phyloP scores from a whole-genome alignment of 2,888 invertebrate genomes.

The Hecatera dysodea region DNA sequence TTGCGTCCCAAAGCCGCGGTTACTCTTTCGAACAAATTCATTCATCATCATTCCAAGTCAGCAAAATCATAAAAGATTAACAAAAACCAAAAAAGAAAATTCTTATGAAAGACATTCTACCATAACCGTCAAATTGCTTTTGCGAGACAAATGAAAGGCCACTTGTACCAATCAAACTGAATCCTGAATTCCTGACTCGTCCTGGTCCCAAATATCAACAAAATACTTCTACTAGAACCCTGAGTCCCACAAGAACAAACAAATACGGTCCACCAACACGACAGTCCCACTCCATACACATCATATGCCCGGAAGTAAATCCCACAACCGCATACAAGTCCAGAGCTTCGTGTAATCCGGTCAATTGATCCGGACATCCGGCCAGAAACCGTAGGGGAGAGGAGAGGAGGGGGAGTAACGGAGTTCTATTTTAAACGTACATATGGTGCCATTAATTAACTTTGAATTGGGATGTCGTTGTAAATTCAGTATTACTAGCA shows the following conservation, averaged over 20 bases:
- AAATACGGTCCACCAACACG: too few species aligned
- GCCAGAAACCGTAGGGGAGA: neutral
- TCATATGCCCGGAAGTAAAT: constrained; percentile 34
- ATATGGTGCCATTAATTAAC: constrained; percentile 36
- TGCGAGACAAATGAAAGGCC: neutral
- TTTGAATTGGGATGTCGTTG: constrained; percentile 1
- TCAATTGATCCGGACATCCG: constrained; percentile 58
- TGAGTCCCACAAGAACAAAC: too few species aligned
- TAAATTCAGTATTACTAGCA: constrained; percentile 8
- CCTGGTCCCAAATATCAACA: neutral
- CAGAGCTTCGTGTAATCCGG: constrained; percentile 47
- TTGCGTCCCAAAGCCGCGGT: too few species aligned
- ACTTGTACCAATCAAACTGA: neutral
- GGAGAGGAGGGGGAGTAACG: constrained; percentile 4
- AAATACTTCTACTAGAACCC: neutral
- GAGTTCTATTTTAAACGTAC: constrained; percentile 31
- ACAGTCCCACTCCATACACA: neutral
- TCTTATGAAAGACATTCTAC: neutral
- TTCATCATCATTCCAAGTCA: neutral
- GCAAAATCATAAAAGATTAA: neutral
- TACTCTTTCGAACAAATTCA: too few species aligned
- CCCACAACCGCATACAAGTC: constrained; percentile 29
- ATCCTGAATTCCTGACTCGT: neutral
- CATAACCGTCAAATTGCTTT: neutral
- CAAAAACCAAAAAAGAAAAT: neutral